These are phyloP conservation scores for Mugil cephalus DNA, from an alignment of 2,113 vertebrate genomes.

Conservation along the genomic window DNA sequence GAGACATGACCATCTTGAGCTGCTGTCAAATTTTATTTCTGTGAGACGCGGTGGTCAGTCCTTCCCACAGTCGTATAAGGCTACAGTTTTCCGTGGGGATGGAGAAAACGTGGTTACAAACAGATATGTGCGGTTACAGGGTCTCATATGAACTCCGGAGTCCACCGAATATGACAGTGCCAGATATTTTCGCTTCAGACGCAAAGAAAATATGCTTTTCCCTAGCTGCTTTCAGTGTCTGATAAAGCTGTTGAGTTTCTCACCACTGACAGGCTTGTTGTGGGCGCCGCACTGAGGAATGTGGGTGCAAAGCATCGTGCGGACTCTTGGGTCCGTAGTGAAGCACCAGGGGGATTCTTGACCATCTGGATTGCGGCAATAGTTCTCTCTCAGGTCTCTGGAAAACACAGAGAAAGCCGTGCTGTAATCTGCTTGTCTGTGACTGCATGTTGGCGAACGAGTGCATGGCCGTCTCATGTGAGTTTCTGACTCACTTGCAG, in stretches of 20 bases:
- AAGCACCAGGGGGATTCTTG: slow-evolving; percentile 97
- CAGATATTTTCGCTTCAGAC: slow-evolving; percentile 1
- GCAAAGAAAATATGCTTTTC: slow-evolving; percentile 12
- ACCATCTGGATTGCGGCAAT: slow-evolving; percentile 97
- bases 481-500: slow-evolving; percentile 92
- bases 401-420: slow-evolving; percentile 38
- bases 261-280: slow-evolving; percentile 71
- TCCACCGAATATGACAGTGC: slow-evolving; percentile 36
- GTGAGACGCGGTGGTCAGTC: slow-evolving; percentile 58
- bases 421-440: slow-evolving; percentile 70
- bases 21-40: slow-evolving; percentile 73
- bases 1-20: slow-evolving; percentile 53
- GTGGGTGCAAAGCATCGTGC: slow-evolving; percentile 92
- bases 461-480: slow-evolving; percentile 12
- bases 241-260: slow-evolving; percentile 47
- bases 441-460: slow-evolving; percentile 70
- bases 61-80: slow-evolving; percentile 71
- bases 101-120: slow-evolving; percentile 21
- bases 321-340: slow-evolving; percentile 93
- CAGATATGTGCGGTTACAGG: slow-evolving; percentile 37
- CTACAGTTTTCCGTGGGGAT: slow-evolving; percentile 47
- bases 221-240: slow-evolving; percentile 19
- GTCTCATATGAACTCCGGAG: slow-evolving; percentile 40
- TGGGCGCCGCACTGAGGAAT: slow-evolving; percentile 90
- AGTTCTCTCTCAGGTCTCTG: slow-evolving; percentile 96